phyloP scores from a whole-genome alignment of 2,113 vertebrate species.

The Carassius gibelio region DNA sequence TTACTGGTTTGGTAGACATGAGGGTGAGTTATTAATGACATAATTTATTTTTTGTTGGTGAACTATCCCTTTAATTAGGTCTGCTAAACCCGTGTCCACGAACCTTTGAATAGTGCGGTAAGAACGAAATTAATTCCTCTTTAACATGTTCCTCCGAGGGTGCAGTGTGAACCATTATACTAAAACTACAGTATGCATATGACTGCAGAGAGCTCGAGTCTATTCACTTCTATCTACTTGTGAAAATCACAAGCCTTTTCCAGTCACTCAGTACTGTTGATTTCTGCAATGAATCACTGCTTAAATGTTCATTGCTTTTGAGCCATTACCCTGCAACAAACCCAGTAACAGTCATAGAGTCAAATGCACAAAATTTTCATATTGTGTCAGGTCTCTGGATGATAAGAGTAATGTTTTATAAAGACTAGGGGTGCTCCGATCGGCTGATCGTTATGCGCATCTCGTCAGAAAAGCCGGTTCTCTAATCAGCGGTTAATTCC shows the following conservation, averaged over 20 bases:
- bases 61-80: too few relatives aligned
- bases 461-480: too few relatives aligned
- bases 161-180: conserved; percentile 1
- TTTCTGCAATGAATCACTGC: background rate
- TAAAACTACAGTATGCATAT: conserved; percentile 42
- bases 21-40: too few relatives aligned
- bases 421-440: conserved; percentile 29
- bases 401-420: conserved; percentile 58
- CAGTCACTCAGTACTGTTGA: background rate
- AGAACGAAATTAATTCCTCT: too few relatives aligned
- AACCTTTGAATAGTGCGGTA: background rate
- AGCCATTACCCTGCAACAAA: conserved; percentile 37
- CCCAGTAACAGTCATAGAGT: conserved; percentile 51
- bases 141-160: background rate
- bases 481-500: too few relatives aligned
- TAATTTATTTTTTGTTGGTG: too few relatives aligned
- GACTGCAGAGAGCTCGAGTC: conserved; percentile 28
- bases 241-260: conserved; percentile 36
- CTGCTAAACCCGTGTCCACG: background rate
- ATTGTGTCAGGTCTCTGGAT: conserved; percentile 48
- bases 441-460: too few relatives aligned
- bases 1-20: too few relatives aligned
- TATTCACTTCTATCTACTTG: conserved; percentile 23
- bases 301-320: conserved; percentile 36
- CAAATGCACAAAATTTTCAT: conserved; percentile 57